These are phyloP conservation scores for Pristis pectinata DNA, from an alignment of 2,797 vertebrate species.

Conservation along the genomic window DNA sequence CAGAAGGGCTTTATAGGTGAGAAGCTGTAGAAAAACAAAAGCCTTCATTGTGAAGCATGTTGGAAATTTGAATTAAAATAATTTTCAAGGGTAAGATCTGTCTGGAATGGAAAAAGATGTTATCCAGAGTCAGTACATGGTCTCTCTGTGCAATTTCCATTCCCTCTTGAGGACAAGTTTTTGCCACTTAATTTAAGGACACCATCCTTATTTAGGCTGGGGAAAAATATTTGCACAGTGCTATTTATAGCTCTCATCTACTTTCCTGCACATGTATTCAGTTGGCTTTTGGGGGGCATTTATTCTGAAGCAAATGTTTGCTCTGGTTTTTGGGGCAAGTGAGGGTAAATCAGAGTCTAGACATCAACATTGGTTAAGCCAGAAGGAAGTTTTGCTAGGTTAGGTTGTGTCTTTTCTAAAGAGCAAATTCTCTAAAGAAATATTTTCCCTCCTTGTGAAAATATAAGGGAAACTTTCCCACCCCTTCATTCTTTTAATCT, in stretches of 20 bases:
- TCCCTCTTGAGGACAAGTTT: no score
- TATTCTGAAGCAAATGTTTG: not conserved
- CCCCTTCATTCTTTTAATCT: not conserved
- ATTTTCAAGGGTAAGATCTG: not conserved
- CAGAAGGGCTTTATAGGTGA: slow-evolving; percentile 72
- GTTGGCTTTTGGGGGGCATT: not conserved
- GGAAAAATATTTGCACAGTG: not conserved
- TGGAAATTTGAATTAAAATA: no score
- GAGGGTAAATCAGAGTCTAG: not conserved
- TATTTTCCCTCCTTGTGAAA: not conserved
- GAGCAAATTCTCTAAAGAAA: not conserved
- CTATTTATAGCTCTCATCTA: not conserved
- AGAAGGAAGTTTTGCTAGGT: not conserved
- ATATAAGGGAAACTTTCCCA: not conserved
- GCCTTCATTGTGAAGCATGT: not conserved
- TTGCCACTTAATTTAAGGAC: not conserved
- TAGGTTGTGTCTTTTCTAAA: not conserved
- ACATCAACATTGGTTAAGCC: not conserved
- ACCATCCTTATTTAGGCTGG: not conserved
- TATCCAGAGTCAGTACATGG: not conserved
- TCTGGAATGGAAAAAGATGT: not conserved
- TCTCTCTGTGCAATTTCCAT: not conserved
- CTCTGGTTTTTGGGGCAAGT: not conserved
- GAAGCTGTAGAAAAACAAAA: slow-evolving; percentile 39
- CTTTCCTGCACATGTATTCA: not conserved